Conservation (phyloP, 1,140 invertebrate species). For the Cyclargus thomasi region DNA sequence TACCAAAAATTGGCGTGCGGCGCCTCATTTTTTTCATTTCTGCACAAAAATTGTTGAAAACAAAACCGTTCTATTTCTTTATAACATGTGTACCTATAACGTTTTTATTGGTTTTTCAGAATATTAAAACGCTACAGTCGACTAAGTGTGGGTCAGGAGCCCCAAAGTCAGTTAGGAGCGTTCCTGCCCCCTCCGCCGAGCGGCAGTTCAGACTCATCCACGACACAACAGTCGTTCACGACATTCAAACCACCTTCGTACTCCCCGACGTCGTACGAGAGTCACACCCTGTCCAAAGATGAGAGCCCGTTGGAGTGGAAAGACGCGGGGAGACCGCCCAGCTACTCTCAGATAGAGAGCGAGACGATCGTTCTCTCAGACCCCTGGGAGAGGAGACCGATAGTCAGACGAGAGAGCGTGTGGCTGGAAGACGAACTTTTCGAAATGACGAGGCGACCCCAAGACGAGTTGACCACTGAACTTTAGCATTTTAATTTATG, state of each 20-base stretch:
- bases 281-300: constrained; percentile 60
- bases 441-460: constrained; percentile 83
- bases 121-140: constrained; percentile 82
- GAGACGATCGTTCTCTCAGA: constrained; percentile 74
- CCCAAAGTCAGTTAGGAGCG: constrained; percentile 77
- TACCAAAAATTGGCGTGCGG: no score
- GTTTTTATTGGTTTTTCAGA: constrained; percentile 39
- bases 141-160: constrained; percentile 71
- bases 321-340: constrained; percentile 72
- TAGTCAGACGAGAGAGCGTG: constrained; percentile 70
- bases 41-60: no score
- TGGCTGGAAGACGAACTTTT: constrained; percentile 84
- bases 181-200: constrained; percentile 78
- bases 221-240: constrained; percentile 70
- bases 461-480: constrained; percentile 87
- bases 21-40: no score
- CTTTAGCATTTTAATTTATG: constrained; percentile 62
- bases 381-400: constrained; percentile 66
- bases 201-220: constrained; percentile 55
- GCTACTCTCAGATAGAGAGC: constrained; percentile 64
- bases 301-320: constrained; percentile 66
- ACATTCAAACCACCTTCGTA: constrained; percentile 77
- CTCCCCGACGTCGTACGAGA: constrained; percentile 62
- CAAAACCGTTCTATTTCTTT: no score
- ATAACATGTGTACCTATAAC: background rate